Evolutionary conservation across 2,113 vertebrate species (phyloP), one percentile per base, ranked within the genome.

Genomic region (Ophiodon elongatus): DNA sequence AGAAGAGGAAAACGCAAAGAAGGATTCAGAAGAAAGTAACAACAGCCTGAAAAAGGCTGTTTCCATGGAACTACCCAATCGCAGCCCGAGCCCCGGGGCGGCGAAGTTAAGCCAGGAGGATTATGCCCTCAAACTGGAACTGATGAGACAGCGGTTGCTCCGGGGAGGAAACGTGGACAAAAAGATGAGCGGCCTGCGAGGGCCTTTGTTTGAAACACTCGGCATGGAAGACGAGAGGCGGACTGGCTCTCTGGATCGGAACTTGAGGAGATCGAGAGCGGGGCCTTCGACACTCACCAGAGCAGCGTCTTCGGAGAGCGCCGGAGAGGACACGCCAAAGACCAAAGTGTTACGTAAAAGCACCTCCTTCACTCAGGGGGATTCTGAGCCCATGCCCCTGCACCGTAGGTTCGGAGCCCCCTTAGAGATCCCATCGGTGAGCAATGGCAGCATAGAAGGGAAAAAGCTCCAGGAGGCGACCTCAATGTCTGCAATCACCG

Each of bases 101-200:
- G 79, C 95, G 11, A 96, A 94, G 37, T 83, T 96, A 13, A 96
- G 92, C 82, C 96, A 96, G 85, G 97, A 98, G 0, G 97, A 98
- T 81, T 97, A 97, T 0, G 94, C 97, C 39, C 95, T 98, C 83
- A 97, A 98, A 87, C 94, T 99, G 76, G 97, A 99, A 78, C 92
- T 97, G 78, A 96, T 99, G 96, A 96, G 97, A 45, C 97, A 99
- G 92, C 93, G 97, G 83, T 91, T 99, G 50, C 94, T 98, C 43
- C 92, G 96, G 71, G 96, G 97, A 0, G 93, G 95, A 33, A 91
- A 93, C 0, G 86, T 94, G 63, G 97, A 98, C 6, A 94, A 96
- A 86, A 99, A 97, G 87, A 95, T 98, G 94, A 99, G 97, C 0
- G 98, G 98, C 78, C 94, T 99, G 39, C 93, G 98, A 27, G 98